Base-by-base conservation (phyloP, 1,140 invertebrate species). In the Aphelenchoides besseyi region DNA sequence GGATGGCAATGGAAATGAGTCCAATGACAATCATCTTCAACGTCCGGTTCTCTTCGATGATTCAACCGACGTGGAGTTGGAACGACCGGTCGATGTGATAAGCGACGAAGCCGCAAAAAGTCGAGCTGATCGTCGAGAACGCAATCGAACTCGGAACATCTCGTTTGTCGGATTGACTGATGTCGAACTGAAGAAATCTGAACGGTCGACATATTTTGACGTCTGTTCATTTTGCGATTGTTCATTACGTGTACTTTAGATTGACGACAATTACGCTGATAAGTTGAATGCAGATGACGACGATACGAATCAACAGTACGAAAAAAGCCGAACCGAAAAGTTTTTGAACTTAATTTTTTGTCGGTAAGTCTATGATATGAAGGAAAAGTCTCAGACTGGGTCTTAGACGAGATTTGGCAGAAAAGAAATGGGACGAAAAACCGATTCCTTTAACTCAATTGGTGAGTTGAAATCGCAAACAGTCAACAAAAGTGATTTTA, bases 391-490 rank as follows among this genome's bases (percentile, higher is more conserved):
- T n/a, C n/a, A n/a, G n/a, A 16, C 12, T 61, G 16, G 57, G 63
- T 78, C 77, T 75, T 48, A 78, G 76, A 66, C 74, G 67, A 29
- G 79, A 80, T 59, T 63, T 80, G 37, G 79, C 70, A 12, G 75
- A 79, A 23, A 69, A 81, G 59, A 76, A 81, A 59, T 62, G 78
- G 53, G 67, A 72, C 59, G 77, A 68, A 28, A 59, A 76, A 41
- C 79, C 79, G 5, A 77, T 80, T 3, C 64, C 76, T 18, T 41
- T 80, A 18, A 30, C 26, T 9, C 75, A 75, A 57, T 66, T 79
- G 73, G 76, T 78, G 76, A 29, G 74, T 26, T 80, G 23, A 16
- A n/a, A 2, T 41, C 33, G 52, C 12, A 53, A 71, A 16, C 32
- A 0, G 55, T 59, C 69, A 16, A 69, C 8, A n/a, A n/a, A n/a